Conservation (phyloP, 2,888 invertebrate genomes). For the Clostera curtula region DNA sequence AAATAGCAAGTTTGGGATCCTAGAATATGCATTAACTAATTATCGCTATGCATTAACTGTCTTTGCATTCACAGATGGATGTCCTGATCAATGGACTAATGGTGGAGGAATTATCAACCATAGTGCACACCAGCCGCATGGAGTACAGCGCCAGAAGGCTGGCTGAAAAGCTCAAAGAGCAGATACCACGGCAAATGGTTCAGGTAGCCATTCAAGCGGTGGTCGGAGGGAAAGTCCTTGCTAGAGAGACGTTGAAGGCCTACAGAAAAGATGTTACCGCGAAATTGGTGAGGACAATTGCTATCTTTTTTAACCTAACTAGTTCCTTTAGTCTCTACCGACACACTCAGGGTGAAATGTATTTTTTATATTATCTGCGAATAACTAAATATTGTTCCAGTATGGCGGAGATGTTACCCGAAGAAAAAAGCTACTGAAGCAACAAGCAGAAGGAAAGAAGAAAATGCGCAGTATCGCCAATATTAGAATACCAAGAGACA, state of each 20-base stretch:
- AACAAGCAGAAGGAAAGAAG: slow-evolving; percentile 96
- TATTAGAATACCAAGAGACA: slow-evolving; percentile 92
- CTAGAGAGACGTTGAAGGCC: slow-evolving; percentile 90
- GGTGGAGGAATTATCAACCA: slow-evolving; percentile 89
- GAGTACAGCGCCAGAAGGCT: slow-evolving; percentile 79
- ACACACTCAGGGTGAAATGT: not conserved
- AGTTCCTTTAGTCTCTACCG: no score
- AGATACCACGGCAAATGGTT: slow-evolving; percentile 92
- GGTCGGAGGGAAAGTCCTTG: slow-evolving; percentile 84
- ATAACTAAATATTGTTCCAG: slow-evolving; percentile 56
- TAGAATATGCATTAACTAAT: not conserved
- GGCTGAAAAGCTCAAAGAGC: slow-evolving; percentile 84
- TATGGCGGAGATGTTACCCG: slow-evolving; percentile 95
- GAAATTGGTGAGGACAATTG: slow-evolving; percentile 82
- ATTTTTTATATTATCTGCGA: not conserved
- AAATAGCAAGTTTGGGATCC: no score
- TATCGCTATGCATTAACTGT: slow-evolving; percentile 2
- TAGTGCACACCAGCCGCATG: slow-evolving; percentile 84
- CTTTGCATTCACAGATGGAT: slow-evolving; percentile 72
- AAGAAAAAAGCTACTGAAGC: slow-evolving; percentile 89
- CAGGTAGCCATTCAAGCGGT: slow-evolving; percentile 88
- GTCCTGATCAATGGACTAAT: slow-evolving; percentile 85
- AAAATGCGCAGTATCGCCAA: slow-evolving; percentile 94
- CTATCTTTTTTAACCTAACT: not conserved
- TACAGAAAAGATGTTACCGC: slow-evolving; percentile 95